A percentile compares a stretch with the other conserved stretches of the same genome.
Evolutionary conservation across 1,140 invertebrate genomes (phyloP).

Genomic region (Cydia pomonella): DNA sequence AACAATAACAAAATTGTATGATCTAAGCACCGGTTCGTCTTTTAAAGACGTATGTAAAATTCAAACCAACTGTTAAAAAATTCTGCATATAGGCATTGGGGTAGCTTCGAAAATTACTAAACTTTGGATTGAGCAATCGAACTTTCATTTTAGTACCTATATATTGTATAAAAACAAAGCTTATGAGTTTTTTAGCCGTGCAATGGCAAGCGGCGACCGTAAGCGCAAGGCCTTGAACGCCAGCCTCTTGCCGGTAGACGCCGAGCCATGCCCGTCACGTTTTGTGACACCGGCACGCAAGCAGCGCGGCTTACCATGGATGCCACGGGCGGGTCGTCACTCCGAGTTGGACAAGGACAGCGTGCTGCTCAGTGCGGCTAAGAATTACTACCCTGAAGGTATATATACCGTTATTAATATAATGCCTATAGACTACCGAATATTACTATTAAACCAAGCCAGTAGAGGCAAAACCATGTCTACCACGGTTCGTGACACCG

Average conservation of each 20-base stretch:
- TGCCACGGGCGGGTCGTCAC: conserved; percentile 70
- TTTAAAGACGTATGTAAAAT: too few relatives aligned
- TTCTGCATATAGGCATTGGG: too few relatives aligned
- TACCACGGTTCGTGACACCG: conserved; percentile 53
- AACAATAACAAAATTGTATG: too few relatives aligned
- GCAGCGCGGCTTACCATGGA: conserved; percentile 52
- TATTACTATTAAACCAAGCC: too few relatives aligned
- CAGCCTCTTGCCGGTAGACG: conserved; percentile 21
- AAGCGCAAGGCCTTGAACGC: conserved; percentile 40
- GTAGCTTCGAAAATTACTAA: too few relatives aligned
- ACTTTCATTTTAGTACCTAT: neutral
- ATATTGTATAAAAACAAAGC: neutral
- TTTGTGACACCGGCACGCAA: conserved; percentile 54
- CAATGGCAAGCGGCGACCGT: conserved; percentile 60
- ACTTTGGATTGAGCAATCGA: too few relatives aligned
- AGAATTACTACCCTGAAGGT: conserved; percentile 71
- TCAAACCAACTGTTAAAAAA: too few relatives aligned
- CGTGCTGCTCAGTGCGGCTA: conserved; percentile 54
- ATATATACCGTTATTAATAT: too few relatives aligned
- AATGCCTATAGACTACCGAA: too few relatives aligned
- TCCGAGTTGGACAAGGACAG: conserved; percentile 64
- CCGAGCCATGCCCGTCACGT: conserved; percentile 47
- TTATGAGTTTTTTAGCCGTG: neutral
- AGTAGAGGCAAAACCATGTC: conserved; percentile 40
- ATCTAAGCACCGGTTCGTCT: too few relatives aligned